phyloP scores from a whole-genome alignment of 2,797 vertebrate species.

The Pseudochirops cupreus region DNA sequence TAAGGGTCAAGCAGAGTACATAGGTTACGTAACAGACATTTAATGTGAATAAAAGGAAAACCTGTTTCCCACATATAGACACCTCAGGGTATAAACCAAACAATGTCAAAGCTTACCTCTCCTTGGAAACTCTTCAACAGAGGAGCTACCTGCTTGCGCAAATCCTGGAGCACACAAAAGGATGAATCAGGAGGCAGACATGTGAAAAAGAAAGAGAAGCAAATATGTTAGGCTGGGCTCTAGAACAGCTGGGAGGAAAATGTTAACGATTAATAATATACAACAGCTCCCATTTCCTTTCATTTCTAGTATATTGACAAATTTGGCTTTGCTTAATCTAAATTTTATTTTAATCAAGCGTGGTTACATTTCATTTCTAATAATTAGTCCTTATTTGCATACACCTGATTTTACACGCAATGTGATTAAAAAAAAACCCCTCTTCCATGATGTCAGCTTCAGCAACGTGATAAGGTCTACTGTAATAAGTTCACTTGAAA shows the following conservation, averaged over 20 bases:
- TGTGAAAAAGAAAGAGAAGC: conserved; percentile 65
- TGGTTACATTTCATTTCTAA: background rate
- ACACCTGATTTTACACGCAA: background rate
- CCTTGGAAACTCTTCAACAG: conserved; percentile 99
- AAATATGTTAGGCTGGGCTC: conserved; percentile 48
- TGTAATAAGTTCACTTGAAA: background rate
- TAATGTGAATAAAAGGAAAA: background rate
- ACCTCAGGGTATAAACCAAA: background rate
- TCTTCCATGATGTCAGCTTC: background rate
- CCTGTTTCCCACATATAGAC: background rate
- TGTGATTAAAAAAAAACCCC: background rate
- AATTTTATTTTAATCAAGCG: background rate
- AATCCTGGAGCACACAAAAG: conserved; percentile 88
- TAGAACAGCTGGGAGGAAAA: background rate
- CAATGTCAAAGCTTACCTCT: conserved; percentile 90
- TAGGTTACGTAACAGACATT: background rate
- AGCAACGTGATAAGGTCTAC: background rate
- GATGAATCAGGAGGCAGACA: conserved; percentile 69
- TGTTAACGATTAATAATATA: background rate
- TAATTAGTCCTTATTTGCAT: background rate
- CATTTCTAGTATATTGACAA: background rate
- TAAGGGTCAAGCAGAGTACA: background rate
- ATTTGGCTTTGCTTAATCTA: rapidly evolving
- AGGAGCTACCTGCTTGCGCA: conserved; percentile 98
- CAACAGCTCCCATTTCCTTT: background rate